Conservation (phyloP, 2,113 vertebrate species). For the Lophura nycthemera region DNA sequence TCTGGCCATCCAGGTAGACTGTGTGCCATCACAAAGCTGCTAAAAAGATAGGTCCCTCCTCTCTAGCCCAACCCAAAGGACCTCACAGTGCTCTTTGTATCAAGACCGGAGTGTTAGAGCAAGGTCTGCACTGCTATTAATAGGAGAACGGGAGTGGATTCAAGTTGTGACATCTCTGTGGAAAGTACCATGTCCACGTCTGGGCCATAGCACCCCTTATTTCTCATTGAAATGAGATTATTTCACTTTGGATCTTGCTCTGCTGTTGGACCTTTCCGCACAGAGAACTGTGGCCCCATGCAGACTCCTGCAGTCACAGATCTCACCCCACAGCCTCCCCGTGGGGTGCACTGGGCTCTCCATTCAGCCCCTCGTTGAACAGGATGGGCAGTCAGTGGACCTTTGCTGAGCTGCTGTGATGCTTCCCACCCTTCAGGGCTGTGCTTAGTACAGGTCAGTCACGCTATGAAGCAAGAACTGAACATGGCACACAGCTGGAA, state of each 20-base stretch:
- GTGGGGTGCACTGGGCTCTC: fast-evolving
- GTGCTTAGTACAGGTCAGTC: no score
- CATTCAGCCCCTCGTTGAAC: not conserved
- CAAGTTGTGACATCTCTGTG: not conserved
- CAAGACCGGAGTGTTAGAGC: not conserved
- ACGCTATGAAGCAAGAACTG: not conserved
- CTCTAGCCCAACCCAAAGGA: not conserved
- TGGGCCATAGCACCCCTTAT: not conserved
- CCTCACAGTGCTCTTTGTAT: not conserved
- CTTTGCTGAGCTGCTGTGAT: not conserved
- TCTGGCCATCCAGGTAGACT: fast-evolving
- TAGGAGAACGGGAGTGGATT: not conserved
- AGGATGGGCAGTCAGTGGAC: not conserved
- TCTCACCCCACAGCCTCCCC: not conserved
- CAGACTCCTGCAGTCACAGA: fast-evolving
- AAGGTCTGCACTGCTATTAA: not conserved
- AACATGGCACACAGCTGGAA: no score
- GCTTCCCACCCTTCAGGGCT: not conserved
- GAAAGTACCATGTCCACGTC: not conserved
- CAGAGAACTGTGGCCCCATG: not conserved
- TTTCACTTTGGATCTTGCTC: not conserved
- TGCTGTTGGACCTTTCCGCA: not conserved
- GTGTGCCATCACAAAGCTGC: not conserved
- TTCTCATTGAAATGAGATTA: not conserved
- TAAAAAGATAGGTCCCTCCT: not conserved